Percentiles rank a stretch among this genome's conserved stretches.
Evolutionary conservation across 2,797 vertebrate species (phyloP).

Genomic region (Squalus acanthias): DNA sequence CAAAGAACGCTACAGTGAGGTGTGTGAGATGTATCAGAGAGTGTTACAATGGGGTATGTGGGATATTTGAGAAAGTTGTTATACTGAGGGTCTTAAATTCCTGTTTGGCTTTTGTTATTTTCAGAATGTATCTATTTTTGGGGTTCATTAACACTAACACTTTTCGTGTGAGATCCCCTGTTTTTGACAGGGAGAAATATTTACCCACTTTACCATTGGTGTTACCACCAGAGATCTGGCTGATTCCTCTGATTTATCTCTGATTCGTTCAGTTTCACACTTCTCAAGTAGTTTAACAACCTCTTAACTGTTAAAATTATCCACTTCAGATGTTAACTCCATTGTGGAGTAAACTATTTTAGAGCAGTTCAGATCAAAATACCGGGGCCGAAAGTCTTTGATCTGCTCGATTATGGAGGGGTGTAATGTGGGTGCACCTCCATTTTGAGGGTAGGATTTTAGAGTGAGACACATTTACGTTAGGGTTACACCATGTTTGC

Average conservation of each 20-base stretch:
- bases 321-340: neutral
- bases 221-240: neutral
- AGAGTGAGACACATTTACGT: neutral
- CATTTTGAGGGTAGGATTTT: neutral
- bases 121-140: neutral
- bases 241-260: neutral
- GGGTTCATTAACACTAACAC: neutral
- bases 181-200: constrained; percentile 2
- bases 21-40: neutral
- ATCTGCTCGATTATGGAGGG: neutral
- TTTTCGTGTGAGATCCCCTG: neutral
- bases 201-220: neutral
- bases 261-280: neutral
- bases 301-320: neutral
- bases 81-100: neutral
- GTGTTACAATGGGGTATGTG: neutral
- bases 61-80: neutral
- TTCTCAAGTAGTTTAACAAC: neutral
- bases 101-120: neutral
- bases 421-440: neutral
- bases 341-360: neutral
- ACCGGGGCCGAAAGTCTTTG: neutral
- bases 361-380: neutral
- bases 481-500: neutral
- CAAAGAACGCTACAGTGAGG: too few relatives aligned